phyloP scores from a whole-genome alignment of 2,888 invertebrate genomes.

The Leptinotarsa tumamoca region DNA sequence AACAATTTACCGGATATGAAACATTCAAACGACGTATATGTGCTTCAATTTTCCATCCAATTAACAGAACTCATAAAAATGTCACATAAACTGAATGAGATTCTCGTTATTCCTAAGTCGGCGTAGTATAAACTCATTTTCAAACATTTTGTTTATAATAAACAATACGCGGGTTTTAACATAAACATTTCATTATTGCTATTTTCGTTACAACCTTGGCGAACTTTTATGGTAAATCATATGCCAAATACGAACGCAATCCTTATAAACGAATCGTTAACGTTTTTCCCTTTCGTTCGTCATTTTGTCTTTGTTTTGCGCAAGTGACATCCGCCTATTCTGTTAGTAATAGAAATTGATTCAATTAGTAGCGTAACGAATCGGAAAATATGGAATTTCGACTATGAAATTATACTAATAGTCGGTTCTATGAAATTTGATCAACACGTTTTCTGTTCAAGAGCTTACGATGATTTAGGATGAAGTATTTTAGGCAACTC shows the following conservation, averaged over 20 bases:
- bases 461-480: too few species aligned
- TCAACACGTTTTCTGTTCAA: too few species aligned
- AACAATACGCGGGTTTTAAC: slow-evolving; percentile 42
- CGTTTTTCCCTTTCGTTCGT: slow-evolving; percentile 34
- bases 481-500: too few species aligned
- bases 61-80: slow-evolving; percentile 31
- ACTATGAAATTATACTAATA: neutral
- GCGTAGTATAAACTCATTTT: slow-evolving; percentile 21
- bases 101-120: slow-evolving; percentile 6
- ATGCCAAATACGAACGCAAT: slow-evolving; percentile 40
- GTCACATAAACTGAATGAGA: slow-evolving; percentile 33
- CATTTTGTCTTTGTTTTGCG: slow-evolving; percentile 32
- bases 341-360: neutral
- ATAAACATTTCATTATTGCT: slow-evolving; percentile 45
- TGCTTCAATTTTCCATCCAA: slow-evolving; percentile 19
- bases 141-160: slow-evolving; percentile 43
- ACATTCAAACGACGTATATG: neutral
- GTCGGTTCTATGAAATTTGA: too few species aligned
- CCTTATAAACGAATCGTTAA: slow-evolving; percentile 43
- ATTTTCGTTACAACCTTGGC: slow-evolving; percentile 44
- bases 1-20: slow-evolving; percentile 9
- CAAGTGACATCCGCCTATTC: slow-evolving; percentile 26
- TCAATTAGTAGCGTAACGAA: neutral
- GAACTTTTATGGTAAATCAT: slow-evolving; percentile 44
- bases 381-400: neutral